Conservation (phyloP, 1,140 invertebrate genomes). For the Drosophila orena region DNA sequence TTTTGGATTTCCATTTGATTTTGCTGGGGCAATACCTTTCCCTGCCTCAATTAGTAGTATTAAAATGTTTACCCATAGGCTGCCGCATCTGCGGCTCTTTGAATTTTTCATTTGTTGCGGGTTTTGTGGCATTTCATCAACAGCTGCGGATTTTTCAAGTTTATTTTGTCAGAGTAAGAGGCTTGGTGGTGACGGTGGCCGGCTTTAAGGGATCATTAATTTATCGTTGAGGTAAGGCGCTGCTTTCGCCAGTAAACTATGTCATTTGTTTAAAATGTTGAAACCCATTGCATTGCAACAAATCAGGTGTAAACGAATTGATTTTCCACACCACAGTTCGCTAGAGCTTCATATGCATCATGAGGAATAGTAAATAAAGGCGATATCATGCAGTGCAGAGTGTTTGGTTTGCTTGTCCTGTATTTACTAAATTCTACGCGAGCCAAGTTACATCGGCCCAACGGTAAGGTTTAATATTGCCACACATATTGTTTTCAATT, state of each 20-base stretch:
- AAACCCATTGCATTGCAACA: constrained; percentile 2
- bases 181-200: constrained; percentile 41
- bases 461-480: constrained; percentile 3
- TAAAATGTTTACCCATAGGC: constrained; percentile 36
- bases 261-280: background rate
- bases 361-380: background rate
- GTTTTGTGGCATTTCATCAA: constrained; percentile 35
- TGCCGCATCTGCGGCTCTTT: background rate
- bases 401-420: background rate
- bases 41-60: constrained; percentile 49
- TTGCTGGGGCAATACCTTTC: constrained; percentile 16
- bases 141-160: constrained; percentile 29
- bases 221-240: constrained; percentile 9
- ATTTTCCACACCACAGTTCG: constrained; percentile 1
- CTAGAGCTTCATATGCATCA: background rate
- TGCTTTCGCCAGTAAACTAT: constrained; percentile 16
- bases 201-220: constrained; percentile 25
- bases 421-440: background rate
- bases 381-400: no score
- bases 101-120: constrained; percentile 23
- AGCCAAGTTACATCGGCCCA: background rate
- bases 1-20: constrained; percentile 50
- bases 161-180: constrained; percentile 50
- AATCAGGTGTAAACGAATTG: background rate
- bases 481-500: background rate